Evolutionary conservation across 2,888 invertebrate species (phyloP).

Genomic region (Drosophila paracracens): DNA sequence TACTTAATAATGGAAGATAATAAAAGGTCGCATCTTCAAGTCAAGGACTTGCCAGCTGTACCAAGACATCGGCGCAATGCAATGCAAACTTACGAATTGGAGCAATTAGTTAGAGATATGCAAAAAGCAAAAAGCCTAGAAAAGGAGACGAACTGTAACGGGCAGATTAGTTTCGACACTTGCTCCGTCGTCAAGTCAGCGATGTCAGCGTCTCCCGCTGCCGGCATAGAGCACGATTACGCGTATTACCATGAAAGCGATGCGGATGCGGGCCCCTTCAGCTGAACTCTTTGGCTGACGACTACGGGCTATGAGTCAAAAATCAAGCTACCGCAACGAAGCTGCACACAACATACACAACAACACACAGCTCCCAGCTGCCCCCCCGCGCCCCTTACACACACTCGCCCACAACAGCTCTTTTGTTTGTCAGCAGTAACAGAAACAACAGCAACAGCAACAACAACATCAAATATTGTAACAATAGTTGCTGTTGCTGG

Average conservation of each 20-base stretch:
- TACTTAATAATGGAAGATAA: neutral
- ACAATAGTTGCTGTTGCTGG: slow-evolving; percentile 70
- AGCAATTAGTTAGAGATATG: slow-evolving; percentile 42
- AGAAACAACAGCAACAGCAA: slow-evolving; percentile 27
- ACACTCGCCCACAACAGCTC: slow-evolving; percentile 15
- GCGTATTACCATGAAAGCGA: slow-evolving; percentile 67
- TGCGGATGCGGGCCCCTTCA: slow-evolving; percentile 70
- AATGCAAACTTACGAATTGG: slow-evolving; percentile 18
- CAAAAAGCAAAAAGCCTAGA: slow-evolving; percentile 51
- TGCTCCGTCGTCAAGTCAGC: slow-evolving; percentile 18
- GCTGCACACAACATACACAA: slow-evolving; percentile 34
- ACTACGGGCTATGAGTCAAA: slow-evolving; percentile 67
- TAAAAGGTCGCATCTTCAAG: slow-evolving; percentile 3
- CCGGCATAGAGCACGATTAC: slow-evolving; percentile 43
- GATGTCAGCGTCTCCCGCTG: neutral
- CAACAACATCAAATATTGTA: slow-evolving; percentile 41
- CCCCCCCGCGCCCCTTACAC: neutral
- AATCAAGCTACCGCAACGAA: slow-evolving; percentile 78
- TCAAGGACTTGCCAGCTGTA: slow-evolving; percentile 52
- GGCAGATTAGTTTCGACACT: slow-evolving; percentile 61
- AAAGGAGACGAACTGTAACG: slow-evolving; percentile 73
- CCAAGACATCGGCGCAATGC: slow-evolving; percentile 19
- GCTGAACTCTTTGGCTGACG: slow-evolving; percentile 56
- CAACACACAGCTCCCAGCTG: slow-evolving; percentile 23
- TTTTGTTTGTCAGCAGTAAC: slow-evolving; percentile 62